These are phyloP conservation scores for Agelaius phoeniceus DNA, from an alignment of 2,113 vertebrate genomes.

Conservation along the genomic window DNA sequence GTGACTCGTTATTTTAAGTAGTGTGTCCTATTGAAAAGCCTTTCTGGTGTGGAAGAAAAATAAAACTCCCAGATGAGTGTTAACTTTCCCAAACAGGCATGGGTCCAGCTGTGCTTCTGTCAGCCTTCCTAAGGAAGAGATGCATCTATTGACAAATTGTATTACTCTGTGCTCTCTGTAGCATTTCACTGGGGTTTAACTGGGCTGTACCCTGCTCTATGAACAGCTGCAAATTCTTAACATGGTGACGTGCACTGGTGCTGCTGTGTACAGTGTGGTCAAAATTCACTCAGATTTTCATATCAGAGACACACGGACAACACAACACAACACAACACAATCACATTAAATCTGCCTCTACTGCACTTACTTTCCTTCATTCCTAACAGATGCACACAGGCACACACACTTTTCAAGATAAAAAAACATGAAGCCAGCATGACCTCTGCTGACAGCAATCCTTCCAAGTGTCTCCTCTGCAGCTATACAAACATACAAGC, in stretches of 20 bases:
- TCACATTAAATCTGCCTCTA: background rate
- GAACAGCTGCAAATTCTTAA: background rate
- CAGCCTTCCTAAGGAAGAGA: background rate
- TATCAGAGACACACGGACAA: background rate
- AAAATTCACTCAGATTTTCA: background rate
- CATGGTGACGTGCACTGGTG: background rate
- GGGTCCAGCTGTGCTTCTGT: background rate
- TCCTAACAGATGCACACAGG: background rate
- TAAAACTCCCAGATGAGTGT: background rate
- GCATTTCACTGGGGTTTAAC: background rate
- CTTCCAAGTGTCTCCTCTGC: background rate
- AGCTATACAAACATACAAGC: background rate
- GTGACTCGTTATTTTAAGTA: background rate
- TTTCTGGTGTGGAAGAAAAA: background rate
- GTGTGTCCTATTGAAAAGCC: background rate
- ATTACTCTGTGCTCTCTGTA: background rate
- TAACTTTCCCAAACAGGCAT: background rate
- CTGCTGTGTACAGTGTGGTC: accelerated
- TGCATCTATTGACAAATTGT: background rate
- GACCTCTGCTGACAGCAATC: background rate
- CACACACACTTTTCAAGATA: background rate
- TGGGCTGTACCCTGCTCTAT: background rate
- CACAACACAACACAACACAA: background rate
- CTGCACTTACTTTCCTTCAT: background rate
- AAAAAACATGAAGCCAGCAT: background rate